Percentiles rank a stretch among this genome's conserved stretches.
phyloP scores from a whole-genome alignment of 1,140 invertebrate species.

The Eubasilissa regina region DNA sequence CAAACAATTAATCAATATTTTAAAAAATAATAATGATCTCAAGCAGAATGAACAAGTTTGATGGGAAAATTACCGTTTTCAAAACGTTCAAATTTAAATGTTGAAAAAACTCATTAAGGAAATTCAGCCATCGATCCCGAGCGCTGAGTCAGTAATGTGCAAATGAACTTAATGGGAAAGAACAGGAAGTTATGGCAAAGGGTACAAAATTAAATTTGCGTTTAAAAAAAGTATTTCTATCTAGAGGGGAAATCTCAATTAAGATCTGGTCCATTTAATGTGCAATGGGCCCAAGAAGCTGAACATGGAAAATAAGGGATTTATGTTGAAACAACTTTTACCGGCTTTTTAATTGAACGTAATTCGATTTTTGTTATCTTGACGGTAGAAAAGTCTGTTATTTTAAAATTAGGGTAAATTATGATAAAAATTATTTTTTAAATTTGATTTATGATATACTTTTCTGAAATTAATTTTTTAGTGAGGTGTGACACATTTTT shows the following conservation, averaged over 20 bases:
- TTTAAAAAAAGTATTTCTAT: conserved; percentile 32
- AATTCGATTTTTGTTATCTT: no score
- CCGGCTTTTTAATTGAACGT: no score
- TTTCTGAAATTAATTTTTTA: no score
- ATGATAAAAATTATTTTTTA: no score
- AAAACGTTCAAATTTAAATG: neutral
- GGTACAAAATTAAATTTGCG: conserved; percentile 53
- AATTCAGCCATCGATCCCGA: conserved; percentile 5
- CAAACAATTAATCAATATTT: no score
- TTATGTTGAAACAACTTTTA: neutral
- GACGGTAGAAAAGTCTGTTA: no score
- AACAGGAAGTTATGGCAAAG: conserved; percentile 42
- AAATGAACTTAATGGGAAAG: conserved; percentile 41
- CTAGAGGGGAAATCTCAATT: conserved; percentile 44
- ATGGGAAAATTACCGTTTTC: no score
- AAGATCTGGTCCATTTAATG: conserved; percentile 54
- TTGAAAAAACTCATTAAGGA: neutral
- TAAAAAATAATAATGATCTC: no score
- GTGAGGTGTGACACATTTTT: no score
- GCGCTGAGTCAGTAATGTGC: neutral
- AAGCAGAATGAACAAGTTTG: no score
- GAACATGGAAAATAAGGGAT: neutral
- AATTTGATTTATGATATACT: no score
- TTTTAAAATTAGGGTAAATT: no score
- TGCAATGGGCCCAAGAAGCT: conserved; percentile 23